A percentile compares a stretch with the other conserved stretches of the same genome.
Evolutionary conservation across 1,140 invertebrate species (phyloP).

Genomic region (Aphaenogaster rudis): DNA sequence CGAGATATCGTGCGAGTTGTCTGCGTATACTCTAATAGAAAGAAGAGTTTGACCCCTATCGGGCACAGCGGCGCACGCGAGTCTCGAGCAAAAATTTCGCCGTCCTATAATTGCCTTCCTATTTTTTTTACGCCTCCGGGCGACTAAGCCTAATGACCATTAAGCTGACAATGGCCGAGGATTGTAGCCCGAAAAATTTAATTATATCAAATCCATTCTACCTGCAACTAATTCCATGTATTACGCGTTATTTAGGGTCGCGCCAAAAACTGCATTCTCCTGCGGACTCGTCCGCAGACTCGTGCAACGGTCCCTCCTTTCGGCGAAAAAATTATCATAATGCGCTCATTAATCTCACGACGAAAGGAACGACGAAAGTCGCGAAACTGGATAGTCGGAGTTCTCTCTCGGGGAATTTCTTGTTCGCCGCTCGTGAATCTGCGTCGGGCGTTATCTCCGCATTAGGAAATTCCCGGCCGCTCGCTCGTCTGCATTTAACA

Average conservation of each 20-base stretch:
- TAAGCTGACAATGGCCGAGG: conserved; percentile 63
- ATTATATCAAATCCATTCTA: conserved; percentile 60
- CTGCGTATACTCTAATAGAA: conserved; percentile 39
- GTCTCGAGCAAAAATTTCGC: conserved; percentile 25
- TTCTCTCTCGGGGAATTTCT: conserved; percentile 39
- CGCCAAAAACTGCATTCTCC: conserved; percentile 31
- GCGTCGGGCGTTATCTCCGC: conserved; percentile 35
- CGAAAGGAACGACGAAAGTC: conserved; percentile 22
- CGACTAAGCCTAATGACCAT: conserved; percentile 38
- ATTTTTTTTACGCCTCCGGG: conserved; percentile 48
- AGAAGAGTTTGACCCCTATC: conserved; percentile 21
- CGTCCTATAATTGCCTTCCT: conserved; percentile 45
- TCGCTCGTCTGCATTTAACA: conserved; percentile 29
- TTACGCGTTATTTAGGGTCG: conserved; percentile 23
- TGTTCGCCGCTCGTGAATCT: background rate
- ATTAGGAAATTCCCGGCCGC: conserved; percentile 48
- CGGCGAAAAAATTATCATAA: conserved; percentile 62
- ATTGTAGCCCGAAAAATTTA: conserved; percentile 59
- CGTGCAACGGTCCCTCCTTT: conserved; percentile 25
- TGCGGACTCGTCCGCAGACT: background rate
- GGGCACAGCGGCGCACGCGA: conserved; percentile 34
- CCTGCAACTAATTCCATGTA: conserved; percentile 45
- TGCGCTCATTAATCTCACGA: conserved; percentile 51
- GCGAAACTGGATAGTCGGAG: background rate
- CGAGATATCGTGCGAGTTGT: conserved; percentile 53